phyloP scores from a whole-genome alignment of 1,140 invertebrate species.

The Papilio aristodemus region DNA sequence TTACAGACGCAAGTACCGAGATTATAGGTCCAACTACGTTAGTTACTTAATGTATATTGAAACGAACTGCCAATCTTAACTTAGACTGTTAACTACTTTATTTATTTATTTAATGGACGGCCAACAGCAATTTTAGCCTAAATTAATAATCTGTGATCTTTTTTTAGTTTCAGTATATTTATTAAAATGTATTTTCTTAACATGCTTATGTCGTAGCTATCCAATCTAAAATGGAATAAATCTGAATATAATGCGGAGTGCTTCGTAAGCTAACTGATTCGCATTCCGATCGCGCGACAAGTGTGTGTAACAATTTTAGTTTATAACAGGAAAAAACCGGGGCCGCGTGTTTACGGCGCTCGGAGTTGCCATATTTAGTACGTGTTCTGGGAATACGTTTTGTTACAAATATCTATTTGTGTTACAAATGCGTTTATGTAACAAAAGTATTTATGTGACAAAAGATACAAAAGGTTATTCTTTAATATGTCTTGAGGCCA shows the following conservation, averaged over 20 bases:
- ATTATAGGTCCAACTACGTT: no score
- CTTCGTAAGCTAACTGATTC: background rate
- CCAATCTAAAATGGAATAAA: constrained; percentile 1
- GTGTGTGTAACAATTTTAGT: constrained; percentile 17
- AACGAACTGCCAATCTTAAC: no score
- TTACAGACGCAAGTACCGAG: no score
- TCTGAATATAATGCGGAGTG: background rate
- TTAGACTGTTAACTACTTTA: no score
- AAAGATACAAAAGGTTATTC: background rate
- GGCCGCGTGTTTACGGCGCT: background rate
- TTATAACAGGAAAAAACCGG: constrained; percentile 24
- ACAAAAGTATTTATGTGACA: background rate
- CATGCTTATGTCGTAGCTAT: background rate
- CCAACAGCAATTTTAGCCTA: no score
- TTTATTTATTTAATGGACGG: no score
- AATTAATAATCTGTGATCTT: no score
- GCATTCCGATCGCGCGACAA: background rate
- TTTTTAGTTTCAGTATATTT: no score
- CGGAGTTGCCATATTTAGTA: constrained; percentile 12
- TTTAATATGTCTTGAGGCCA: background rate
- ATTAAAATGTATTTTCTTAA: background rate
- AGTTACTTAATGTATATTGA: no score
- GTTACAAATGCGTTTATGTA: background rate
- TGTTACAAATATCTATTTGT: background rate
- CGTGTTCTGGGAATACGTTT: constrained; percentile 10